Percentiles rank a stretch among this genome's conserved stretches.
These are phyloP conservation scores for Lacerta bilineata DNA, from an alignment of 2,797 vertebrate genomes.

Conservation along the genomic window DNA sequence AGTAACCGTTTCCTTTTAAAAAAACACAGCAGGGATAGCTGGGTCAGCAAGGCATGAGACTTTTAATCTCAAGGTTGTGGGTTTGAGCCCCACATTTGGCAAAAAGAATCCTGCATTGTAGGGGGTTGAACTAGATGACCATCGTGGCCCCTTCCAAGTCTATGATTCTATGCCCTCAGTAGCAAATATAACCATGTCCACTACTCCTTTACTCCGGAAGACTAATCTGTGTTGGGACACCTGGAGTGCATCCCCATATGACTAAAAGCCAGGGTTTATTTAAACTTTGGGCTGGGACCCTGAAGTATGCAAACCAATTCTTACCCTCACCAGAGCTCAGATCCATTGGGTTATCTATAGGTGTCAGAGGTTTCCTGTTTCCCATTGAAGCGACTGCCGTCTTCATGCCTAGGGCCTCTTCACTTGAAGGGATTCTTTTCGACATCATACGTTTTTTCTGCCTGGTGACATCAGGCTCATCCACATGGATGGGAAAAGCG, in stretches of 20 bases:
- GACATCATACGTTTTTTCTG: constrained; percentile 74
- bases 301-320: background rate
- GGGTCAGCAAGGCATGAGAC: too few relatives aligned
- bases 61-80: too few relatives aligned
- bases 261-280: background rate
- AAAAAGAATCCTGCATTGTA: too few relatives aligned
- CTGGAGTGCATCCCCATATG: background rate
- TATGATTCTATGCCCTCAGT: background rate
- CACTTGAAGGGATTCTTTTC: constrained; percentile 63
- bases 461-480: constrained; percentile 84
- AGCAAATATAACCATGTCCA: background rate
- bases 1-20: background rate
- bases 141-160: too few relatives aligned
- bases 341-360: constrained; percentile 86
- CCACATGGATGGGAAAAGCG: constrained; percentile 87
- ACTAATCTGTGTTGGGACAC: background rate
- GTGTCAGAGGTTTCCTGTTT: constrained; percentile 86
- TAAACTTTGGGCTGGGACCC: background rate
- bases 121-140: too few relatives aligned
- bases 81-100: too few relatives aligned
- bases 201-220: background rate
- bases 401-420: constrained; percentile 77
- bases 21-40: too few relatives aligned
- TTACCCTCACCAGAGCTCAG: constrained; percentile 86
- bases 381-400: constrained; percentile 80